Evolutionary conservation across 2,113 vertebrate species (phyloP), one percentile per base, ranked within the genome.

Genomic region (Elachura formosa): DNA sequence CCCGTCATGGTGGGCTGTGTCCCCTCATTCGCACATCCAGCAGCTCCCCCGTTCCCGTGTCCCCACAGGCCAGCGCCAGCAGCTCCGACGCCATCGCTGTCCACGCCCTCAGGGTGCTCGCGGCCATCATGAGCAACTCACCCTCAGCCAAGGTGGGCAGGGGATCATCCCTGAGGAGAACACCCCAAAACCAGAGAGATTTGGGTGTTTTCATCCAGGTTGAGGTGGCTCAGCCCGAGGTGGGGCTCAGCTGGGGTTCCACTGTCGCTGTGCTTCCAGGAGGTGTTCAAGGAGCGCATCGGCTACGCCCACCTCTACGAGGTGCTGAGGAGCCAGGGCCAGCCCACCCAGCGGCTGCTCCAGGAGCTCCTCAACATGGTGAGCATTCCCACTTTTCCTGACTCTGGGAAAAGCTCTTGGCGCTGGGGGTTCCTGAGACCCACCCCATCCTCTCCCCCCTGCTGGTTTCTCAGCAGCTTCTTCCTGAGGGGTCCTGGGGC

Each of bases 361-460:
- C 99, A 99, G 95, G 99, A 99, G 94, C 98, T 99, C 64, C 99
- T 99, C 97, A 98, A 99, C 98, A 99, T 99, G 99, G 99, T 99
- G 86, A 98, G 97, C 22, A 1, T 4, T 24, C 45, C 74, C 1
- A 0, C 19, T 52, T n/a, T 8, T 73, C 67, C 75, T 8, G 26
- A 4, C 10, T 2, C 26, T 0, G 0, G 59, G 23, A 26, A 64
- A 29, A 77, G 41, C 36, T 15, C 49, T 69, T 1, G 0, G 22
- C 11, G 1, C 24, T 8, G 17, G 19, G 45, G 8, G 12, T 24
- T 72, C 11, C 0, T 14, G 71, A 25, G 56, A 0, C 4, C 14
- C 10, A 20, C 2, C 1, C 7, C 12, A 6, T 48, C 48, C 43
- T 85, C 62, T 59, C 58, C 36, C 9, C 48, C 11, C n/a, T 33